Evolutionary conservation across 2,888 invertebrate genomes (phyloP), one percentile per base, ranked within the genome.

Genomic region (Nomada fucata): DNA sequence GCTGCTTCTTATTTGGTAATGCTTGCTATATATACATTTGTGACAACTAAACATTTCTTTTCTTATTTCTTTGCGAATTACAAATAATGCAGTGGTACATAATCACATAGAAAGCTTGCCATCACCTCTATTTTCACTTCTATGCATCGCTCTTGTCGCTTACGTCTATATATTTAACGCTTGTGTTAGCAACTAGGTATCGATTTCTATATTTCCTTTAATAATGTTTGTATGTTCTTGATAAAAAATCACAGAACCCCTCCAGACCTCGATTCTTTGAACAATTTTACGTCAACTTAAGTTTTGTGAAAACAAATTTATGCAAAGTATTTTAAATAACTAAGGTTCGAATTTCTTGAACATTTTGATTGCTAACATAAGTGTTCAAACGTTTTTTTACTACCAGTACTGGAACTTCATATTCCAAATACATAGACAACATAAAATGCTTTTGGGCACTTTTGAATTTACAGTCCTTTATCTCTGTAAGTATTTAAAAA

Each of bases 1-100:
- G 87, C 87, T 89, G 88, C 89, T 88, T 84, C 87, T 84, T 82
- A 72, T 87, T 83, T 89, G 88, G 87, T 91, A 90, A 88, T 83
- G 85, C 83, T 80, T 87, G 80, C 67, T 83, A 61, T 52, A 79
- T 26, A 78, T 29, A 11, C 29, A 52, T 50, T 18, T 20, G 20
- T 20, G 53, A n/a, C 59, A 20, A 52, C 57, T 36, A 2, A 47
- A 3, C 26, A 23, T 29, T 55, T 26, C 18, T 47, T 78, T 57
- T 57, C 15, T n/a, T 44, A 76, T 67, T 60, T n/a, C 50, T 44
- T 57, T 44, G 15, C 63, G 52, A 59, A 50, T 5, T 79, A 10
- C 23, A 55, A 20, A 36, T 26, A 53, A 26, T 42, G 15, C 15
- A 53, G 15, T 10, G 2, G 9, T 47, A 65, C 26, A 36, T 36